Evolutionary conservation across 1,140 invertebrate species (phyloP), one percentile per base, ranked within the genome.

Genomic region (Zaprionus lachaisei): DNA sequence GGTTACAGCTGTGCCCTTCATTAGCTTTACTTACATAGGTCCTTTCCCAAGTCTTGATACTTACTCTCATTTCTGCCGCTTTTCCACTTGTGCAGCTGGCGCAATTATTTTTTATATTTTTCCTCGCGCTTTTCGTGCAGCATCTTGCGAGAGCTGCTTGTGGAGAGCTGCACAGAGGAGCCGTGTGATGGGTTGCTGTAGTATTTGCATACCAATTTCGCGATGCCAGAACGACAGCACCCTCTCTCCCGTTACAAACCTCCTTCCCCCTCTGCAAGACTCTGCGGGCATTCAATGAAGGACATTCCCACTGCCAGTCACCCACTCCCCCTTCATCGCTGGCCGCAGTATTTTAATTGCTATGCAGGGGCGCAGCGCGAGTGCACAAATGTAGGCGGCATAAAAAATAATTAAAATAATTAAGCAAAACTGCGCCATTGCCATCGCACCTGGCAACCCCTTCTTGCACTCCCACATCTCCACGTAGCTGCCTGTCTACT

Each of bases 331-430:
- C 20, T 49, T 9, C 47, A 9, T 22, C 17, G 20, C 14, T 44
- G 41, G 74, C 80, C 82, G 78, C 81, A 81, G 72, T 28, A 72
- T 79, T 86, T 86, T 86, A 86, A 86, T 86, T 86, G 83, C 83
- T 80, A 70, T 80, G 73, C 77, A 57, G 65, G 57, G 47, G 28
- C 44, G 62, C 5, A 22, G 22, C 47, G 47, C 44, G 56, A 76
- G 37, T 60, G 68, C 68, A 72, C 31, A 79, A 69, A 66, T 71
- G 80, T 87, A 64, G 68, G 76, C 80, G 80, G 83, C 72, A 83
- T 74, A 87, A 65, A 80, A 83, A 80, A 87, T 85, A 87, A 87
- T 87, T 89, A 84, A 87, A 87, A 87, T 87, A 87, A 87, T 87
- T 87, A 90, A 87, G 85, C 78, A 77, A 89, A 89, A 84, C 78